A percentile compares a stretch with the other conserved stretches of the same genome.
Evolutionary conservation across 2,888 invertebrate genomes (phyloP).

Genomic region (Xanthorhoe designata): DNA sequence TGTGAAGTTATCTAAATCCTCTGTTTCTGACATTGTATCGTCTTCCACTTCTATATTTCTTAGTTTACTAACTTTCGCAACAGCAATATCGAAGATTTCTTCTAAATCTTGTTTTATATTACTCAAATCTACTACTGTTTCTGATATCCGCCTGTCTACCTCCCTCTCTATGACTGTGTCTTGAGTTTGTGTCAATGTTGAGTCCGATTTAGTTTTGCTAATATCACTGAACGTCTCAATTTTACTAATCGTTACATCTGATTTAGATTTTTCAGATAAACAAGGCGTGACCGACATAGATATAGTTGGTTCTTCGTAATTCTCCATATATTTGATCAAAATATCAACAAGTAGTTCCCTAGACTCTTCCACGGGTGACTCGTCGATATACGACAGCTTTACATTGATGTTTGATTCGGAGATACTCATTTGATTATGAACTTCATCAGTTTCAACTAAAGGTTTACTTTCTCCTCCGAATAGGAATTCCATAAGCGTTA

Average conservation of each 20-base stretch:
- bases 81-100: slow-evolving; percentile 70
- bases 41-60: slow-evolving; percentile 53
- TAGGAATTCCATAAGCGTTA: slow-evolving; percentile 80
- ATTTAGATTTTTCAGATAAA: slow-evolving; percentile 78
- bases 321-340: slow-evolving; percentile 79
- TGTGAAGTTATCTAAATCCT: slow-evolving; percentile 74
- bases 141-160: slow-evolving; percentile 67
- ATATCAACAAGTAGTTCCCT: slow-evolving; percentile 77
- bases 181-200: slow-evolving; percentile 76
- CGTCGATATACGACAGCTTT: slow-evolving; percentile 75
- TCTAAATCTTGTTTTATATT: slow-evolving; percentile 75
- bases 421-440: slow-evolving; percentile 61
- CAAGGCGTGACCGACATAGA: slow-evolving; percentile 71
- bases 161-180: slow-evolving; percentile 76
- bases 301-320: slow-evolving; percentile 63
- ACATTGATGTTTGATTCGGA: slow-evolving; percentile 75
- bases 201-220: slow-evolving; percentile 80
- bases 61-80: slow-evolving; percentile 60
- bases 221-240: slow-evolving; percentile 77
- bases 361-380: slow-evolving; percentile 75
- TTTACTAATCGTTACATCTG: slow-evolving; percentile 77
- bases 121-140: slow-evolving; percentile 75
- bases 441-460: slow-evolving; percentile 63
- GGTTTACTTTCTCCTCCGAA: slow-evolving; percentile 75
- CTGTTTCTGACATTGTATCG: slow-evolving; percentile 76